Percentiles rank a stretch among this genome's conserved stretches.
phyloP scores from a whole-genome alignment of 2,113 vertebrate genomes.

The Petroica traversi region DNA sequence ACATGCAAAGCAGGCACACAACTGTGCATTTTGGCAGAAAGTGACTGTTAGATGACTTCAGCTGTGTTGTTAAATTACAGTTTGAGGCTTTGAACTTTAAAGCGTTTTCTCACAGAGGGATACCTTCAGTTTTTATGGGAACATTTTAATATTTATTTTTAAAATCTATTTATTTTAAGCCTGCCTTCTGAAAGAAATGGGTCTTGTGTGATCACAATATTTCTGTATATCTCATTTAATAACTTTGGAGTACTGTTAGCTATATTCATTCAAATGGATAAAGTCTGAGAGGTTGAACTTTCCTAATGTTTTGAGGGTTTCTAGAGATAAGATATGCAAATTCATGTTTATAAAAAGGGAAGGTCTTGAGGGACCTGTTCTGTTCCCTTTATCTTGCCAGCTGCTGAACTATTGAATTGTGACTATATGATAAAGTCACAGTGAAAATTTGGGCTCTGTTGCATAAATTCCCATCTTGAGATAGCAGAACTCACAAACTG shows the following conservation, averaged over 20 bases:
- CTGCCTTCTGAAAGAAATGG: not conserved
- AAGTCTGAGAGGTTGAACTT: not conserved
- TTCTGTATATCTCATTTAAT: not conserved
- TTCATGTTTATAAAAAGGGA: not conserved
- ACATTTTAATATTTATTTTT: not conserved
- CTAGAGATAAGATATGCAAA: not conserved
- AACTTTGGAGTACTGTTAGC: not conserved
- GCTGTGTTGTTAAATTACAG: not conserved
- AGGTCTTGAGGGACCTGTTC: not conserved
- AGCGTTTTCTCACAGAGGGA: fast-evolving
- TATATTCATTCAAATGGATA: not conserved
- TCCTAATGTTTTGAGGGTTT: not conserved
- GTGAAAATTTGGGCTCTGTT: not conserved
- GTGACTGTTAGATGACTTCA: not conserved
- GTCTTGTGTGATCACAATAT: not conserved
- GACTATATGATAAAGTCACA: not conserved
- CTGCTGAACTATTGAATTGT: not conserved
- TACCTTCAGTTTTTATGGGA: not conserved
- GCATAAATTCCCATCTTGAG: not conserved
- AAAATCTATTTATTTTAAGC: not conserved
- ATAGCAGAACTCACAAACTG: not conserved
- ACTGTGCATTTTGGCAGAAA: not conserved
- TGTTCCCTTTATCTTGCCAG: not conserved
- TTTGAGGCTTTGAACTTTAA: not conserved
- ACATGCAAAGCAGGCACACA: not conserved